Evolutionary conservation across 2,888 invertebrate genomes (phyloP), one percentile per base, ranked within the genome.

Genomic region (Melikaiella ostensackeni): DNA sequence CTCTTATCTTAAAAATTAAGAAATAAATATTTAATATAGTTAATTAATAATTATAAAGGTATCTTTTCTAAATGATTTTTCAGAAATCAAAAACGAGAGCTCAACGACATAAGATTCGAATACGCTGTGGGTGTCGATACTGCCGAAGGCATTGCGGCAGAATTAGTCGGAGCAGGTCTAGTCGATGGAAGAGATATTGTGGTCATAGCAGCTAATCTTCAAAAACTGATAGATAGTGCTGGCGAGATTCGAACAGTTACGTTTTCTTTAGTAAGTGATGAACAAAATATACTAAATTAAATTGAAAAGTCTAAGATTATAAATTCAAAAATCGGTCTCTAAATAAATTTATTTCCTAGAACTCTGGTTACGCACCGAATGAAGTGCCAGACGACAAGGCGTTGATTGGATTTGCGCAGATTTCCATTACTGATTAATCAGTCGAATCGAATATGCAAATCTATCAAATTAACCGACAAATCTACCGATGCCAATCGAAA

Each of bases 21-120:
- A n/a, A n/a, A n/a, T n/a, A n/a, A n/a, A 30, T 30, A 4, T 30
- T 30, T 30, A 4, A 30, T 30, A 30, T 30, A 30, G 30, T 30
- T 30, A n/a, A n/a, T n/a, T n/a, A n/a, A n/a, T n/a, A n/a, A n/a
- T n/a, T n/a, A n/a, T n/a, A n/a, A n/a, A n/a, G n/a, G n/a, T 1
- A 38, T 11, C 3, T 24, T 27, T 62, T 6, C 57, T 64, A 27
- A 13, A 30, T 64, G 50, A 38, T 84, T 80, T 81, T 92, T 70
- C 90, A 96, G 97, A 87, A 99, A 99, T 93, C 94, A 96, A 62
- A 95, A 95, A 82, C 94, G 96, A 77, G 99, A 99, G 92, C 92
- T 99, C 83, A 99, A 99, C 92, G 99, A 99, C 91, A 99, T 99
- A 86, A 95, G 98, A 85, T 99, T 99, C 92, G 99, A 99, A 92